Conservation (phyloP, 2,113 vertebrate genomes). For the Dicentrarchus labrax region DNA sequence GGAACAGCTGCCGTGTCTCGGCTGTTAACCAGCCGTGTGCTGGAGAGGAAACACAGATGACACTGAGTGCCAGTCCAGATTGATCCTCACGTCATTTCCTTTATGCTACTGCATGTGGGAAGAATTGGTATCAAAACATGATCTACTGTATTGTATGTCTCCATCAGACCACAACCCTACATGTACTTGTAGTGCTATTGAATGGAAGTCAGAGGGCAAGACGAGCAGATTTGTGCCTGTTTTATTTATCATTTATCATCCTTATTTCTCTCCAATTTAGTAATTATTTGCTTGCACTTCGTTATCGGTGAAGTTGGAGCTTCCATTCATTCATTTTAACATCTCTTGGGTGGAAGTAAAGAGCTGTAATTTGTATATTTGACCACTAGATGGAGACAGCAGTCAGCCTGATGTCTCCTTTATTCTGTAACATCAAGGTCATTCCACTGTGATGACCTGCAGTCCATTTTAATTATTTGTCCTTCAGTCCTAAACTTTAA, state of each 20-base stretch:
- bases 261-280: background rate
- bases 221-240: conserved; percentile 58
- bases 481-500: conserved; percentile 20
- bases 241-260: conserved; percentile 15
- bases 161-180: background rate
- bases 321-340: background rate
- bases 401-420: conserved; percentile 24
- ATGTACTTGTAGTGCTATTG: conserved; percentile 14
- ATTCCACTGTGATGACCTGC: conserved; percentile 17
- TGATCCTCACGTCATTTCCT: conserved; percentile 46
- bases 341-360: background rate
- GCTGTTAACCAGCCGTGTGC: conserved; percentile 50
- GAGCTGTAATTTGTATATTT: conserved; percentile 36
- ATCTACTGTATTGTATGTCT: conserved; percentile 5
- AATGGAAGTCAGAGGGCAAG: conserved; percentile 5
- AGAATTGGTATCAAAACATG: conserved; percentile 6
- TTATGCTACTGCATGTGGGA: conserved; percentile 17
- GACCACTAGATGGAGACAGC: conserved; percentile 71
- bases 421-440: conserved; percentile 45
- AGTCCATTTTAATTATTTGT: conserved; percentile 4
- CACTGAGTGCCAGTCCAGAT: conserved; percentile 21
- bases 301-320: background rate
- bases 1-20: conserved; percentile 64
- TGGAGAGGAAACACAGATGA: conserved; percentile 52
- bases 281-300: conserved; percentile 45